Conservation (phyloP, 2,113 vertebrate genomes). For the Indicator indicator region DNA sequence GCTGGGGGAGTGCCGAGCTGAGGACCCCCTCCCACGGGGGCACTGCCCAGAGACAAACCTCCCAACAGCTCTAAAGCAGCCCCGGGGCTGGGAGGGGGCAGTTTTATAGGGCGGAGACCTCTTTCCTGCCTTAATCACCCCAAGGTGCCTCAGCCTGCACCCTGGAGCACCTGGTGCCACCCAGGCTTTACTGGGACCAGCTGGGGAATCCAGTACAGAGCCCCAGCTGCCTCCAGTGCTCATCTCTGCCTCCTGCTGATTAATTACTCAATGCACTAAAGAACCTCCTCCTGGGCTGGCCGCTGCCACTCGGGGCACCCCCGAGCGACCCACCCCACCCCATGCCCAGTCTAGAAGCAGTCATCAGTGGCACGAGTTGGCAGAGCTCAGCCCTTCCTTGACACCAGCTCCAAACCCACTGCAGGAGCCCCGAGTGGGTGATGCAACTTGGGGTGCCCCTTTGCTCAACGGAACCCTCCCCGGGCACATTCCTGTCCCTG, state of each 20-base stretch:
- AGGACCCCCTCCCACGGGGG: background rate
- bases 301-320: background rate
- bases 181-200: background rate
- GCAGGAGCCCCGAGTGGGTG: accelerated
- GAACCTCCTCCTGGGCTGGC: background rate
- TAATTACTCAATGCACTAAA: background rate
- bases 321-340: too few relatives aligned
- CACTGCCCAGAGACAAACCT: accelerated
- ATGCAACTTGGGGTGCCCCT: background rate
- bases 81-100: accelerated
- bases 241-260: background rate
- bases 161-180: background rate
- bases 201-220: background rate
- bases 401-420: background rate
- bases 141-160: accelerated
- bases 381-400: background rate
- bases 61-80: background rate
- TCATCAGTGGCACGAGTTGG: background rate
- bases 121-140: background rate
- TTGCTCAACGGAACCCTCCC: background rate
- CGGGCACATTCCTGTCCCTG: background rate
- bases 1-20: too few relatives aligned
- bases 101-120: background rate
- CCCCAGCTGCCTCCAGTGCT: background rate
- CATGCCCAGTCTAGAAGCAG: background rate